Percentiles rank a stretch among this genome's conserved stretches.
These are phyloP conservation scores for Oncorhynchus nerka DNA, from an alignment of 2,113 vertebrate species.

Conservation along the genomic window DNA sequence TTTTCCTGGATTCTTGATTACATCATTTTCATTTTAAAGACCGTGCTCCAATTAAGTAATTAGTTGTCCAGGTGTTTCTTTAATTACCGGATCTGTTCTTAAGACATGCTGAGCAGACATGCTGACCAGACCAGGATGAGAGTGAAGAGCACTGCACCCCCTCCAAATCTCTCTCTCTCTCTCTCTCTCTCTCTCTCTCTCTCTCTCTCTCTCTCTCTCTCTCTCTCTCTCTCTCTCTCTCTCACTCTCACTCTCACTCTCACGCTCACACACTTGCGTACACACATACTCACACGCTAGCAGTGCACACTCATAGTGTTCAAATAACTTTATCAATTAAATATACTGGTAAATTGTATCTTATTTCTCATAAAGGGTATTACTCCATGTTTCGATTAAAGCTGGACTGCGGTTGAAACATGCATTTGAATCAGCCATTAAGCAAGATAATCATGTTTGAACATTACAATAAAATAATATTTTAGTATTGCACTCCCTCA, in stretches of 20 bases:
- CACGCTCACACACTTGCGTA: no score
- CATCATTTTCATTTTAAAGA: slow-evolving; percentile 77
- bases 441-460: background rate
- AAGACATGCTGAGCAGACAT: slow-evolving; percentile 61
- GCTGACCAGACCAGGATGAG: slow-evolving; percentile 59
- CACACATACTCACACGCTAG: no score
- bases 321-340: background rate
- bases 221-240: background rate
- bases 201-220: no score
- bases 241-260: background rate
- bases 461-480: no score
- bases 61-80: slow-evolving; percentile 70
- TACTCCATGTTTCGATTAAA: no score
- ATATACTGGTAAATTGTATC: no score
- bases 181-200: background rate
- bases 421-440: slow-evolving; percentile 1
- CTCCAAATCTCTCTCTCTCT: no score
- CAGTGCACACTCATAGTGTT: background rate
- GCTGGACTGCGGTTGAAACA: slow-evolving; percentile 22
- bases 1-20: slow-evolving; percentile 69
- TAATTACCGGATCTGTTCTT: slow-evolving; percentile 74
- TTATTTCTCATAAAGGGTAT: no score
- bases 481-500: no score
- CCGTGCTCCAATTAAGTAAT: slow-evolving; percentile 78
- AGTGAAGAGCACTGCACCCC: slow-evolving; percentile 40